A percentile compares a stretch with the other conserved stretches of the same genome.
phyloP scores from a whole-genome alignment of 2,113 vertebrate genomes.

The Theristicus caerulescens region DNA sequence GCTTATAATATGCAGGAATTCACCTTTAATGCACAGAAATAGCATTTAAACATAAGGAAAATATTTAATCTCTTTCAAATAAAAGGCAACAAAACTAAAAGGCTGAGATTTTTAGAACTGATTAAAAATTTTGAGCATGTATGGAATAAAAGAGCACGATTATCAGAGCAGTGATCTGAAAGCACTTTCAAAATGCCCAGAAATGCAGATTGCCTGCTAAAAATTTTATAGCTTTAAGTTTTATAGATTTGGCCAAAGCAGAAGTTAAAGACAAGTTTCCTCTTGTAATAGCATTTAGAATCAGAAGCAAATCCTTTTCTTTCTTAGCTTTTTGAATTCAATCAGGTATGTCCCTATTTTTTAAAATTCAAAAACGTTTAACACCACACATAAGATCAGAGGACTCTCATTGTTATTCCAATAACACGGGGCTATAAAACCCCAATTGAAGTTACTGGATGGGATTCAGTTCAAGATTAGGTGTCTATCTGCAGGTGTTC shows the following conservation, averaged over 20 bases:
- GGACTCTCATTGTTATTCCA: neutral
- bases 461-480: neutral
- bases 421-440: neutral
- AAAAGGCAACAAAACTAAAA: neutral
- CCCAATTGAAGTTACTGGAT: neutral
- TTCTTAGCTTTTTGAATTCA: neutral
- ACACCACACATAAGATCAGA: neutral
- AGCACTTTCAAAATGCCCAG: neutral
- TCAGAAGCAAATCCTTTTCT: neutral
- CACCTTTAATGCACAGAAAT: neutral
- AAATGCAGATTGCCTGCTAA: neutral
- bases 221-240: neutral
- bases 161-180: neutral
- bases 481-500: neutral
- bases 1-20: neutral
- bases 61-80: neutral
- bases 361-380: neutral
- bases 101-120: neutral
- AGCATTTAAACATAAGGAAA: neutral
- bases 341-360: neutral
- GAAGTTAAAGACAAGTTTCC: neutral
- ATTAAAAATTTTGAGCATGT: neutral
- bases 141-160: neutral
- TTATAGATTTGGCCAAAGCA: neutral
- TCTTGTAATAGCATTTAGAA: neutral